These are phyloP conservation scores for Dasypolia templi DNA, from an alignment of 2,888 invertebrate genomes.

Conservation along the genomic window DNA sequence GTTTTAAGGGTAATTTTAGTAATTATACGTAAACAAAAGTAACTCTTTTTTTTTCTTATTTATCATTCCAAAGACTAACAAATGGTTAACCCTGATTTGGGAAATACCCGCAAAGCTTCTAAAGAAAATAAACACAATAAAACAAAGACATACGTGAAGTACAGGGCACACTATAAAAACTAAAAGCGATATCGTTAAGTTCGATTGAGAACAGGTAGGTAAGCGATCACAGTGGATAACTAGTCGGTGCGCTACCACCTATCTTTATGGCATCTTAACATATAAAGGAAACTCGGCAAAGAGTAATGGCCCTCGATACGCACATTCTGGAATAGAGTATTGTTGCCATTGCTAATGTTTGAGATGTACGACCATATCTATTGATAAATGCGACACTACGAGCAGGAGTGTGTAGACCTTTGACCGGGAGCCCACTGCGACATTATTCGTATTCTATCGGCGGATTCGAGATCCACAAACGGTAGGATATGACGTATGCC, in stretches of 20 bases:
- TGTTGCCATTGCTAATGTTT: slow-evolving; percentile 80
- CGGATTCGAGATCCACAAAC: slow-evolving; percentile 62
- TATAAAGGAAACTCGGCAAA: slow-evolving; percentile 86
- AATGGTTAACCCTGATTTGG: not conserved
- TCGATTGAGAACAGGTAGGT: slow-evolving; percentile 82
- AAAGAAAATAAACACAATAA: slow-evolving; percentile 35
- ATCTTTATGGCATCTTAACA: slow-evolving; percentile 87
- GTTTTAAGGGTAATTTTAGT: slow-evolving; percentile 25
- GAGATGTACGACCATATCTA: slow-evolving; percentile 76
- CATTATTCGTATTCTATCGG: slow-evolving; percentile 73
- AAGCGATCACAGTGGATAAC: slow-evolving; percentile 82
- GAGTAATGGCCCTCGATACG: slow-evolving; percentile 87
- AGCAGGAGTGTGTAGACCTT: slow-evolving; percentile 73
- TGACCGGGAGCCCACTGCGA: slow-evolving; percentile 73
- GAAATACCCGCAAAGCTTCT: not conserved
- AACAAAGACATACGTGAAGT: slow-evolving; percentile 47
- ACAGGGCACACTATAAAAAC: slow-evolving; percentile 68
- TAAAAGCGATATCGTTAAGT: slow-evolving; percentile 76
- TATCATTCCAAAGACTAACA: not conserved
- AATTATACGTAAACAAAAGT: slow-evolving; percentile 16
- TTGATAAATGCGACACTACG: slow-evolving; percentile 80
- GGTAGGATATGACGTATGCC: slow-evolving; percentile 59
- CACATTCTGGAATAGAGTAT: slow-evolving; percentile 84
- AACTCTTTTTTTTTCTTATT: not conserved
- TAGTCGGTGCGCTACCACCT: slow-evolving; percentile 77